Evolutionary conservation across 2,797 vertebrate genomes (phyloP).

Genomic region (Australoheros facetus): DNA sequence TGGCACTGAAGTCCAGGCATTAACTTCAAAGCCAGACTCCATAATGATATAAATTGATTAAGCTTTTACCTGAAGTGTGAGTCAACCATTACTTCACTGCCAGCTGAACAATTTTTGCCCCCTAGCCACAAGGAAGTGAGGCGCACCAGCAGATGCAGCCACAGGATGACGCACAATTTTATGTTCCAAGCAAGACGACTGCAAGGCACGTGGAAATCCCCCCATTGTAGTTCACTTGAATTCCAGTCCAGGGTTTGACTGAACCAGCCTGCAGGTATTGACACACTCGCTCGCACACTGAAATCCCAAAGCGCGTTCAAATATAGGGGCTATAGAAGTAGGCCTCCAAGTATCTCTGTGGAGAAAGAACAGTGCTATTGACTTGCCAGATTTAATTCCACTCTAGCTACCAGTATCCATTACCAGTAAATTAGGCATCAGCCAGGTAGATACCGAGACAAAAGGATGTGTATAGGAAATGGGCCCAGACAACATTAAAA

Average conservation of each 20-base stretch:
- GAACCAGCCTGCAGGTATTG: conserved; percentile 69
- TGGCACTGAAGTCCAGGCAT: conserved; percentile 73
- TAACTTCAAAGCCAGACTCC: conserved; percentile 50
- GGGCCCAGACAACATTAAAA: too few species aligned
- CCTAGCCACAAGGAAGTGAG: conserved; percentile 57
- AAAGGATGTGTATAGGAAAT: background rate
- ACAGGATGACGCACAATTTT: conserved; percentile 65
- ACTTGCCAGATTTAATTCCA: background rate
- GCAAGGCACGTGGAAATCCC: conserved; percentile 78
- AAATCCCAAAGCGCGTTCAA: conserved; percentile 28
- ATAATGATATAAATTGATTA: conserved; percentile 63
- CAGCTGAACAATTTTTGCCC: conserved; percentile 63
- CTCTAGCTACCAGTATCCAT: background rate
- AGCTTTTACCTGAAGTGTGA: conserved; percentile 65
- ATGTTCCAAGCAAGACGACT: conserved; percentile 52
- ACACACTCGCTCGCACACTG: conserved; percentile 34
- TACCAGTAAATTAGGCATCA: background rate
- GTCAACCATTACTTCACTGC: conserved; percentile 66
- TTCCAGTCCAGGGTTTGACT: conserved; percentile 75
- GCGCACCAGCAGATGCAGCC: conserved; percentile 61
- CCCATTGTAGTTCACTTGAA: conserved; percentile 71
- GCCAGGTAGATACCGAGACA: background rate
- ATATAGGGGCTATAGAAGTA: conserved; percentile 4
- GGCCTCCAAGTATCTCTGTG: background rate
- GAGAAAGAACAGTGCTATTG: background rate